These are phyloP conservation scores for Atherinomorus stipes DNA, from an alignment of 2,113 vertebrate genomes.

Conservation along the genomic window DNA sequence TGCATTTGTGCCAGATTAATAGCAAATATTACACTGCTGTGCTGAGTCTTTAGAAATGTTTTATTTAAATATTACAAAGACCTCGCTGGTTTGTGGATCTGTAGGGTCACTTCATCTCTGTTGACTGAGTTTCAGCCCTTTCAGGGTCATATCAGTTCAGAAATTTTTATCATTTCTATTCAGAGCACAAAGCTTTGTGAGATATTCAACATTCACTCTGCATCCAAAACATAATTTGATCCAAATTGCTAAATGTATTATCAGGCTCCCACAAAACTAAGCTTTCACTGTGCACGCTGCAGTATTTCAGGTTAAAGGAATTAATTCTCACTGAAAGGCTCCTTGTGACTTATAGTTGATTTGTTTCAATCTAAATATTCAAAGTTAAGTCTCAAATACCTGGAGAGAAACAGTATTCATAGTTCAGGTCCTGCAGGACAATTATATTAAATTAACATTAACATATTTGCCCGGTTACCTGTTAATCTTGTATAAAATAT, in stretches of 20 bases:
- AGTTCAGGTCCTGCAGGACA: neutral
- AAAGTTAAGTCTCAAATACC: neutral
- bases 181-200: neutral
- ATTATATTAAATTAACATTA: neutral
- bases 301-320: neutral
- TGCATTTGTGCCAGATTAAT: neutral
- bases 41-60: neutral
- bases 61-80: neutral
- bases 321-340: neutral
- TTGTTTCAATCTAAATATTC: neutral
- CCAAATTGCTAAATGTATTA: conserved; percentile 10
- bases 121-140: neutral
- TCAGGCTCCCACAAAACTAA: conserved; percentile 12
- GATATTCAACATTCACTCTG: conserved; percentile 9
- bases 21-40: neutral
- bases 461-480: neutral
- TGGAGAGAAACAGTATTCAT: neutral
- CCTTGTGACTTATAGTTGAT: neutral
- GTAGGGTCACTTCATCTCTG: neutral
- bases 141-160: neutral
- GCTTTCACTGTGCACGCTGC: conserved; percentile 1
- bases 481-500: neutral
- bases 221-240: conserved; percentile 8
- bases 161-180: neutral
- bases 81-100: neutral